Evolutionary conservation across 2,797 vertebrate species (phyloP).

Genomic region (Scolopax rusticola): DNA sequence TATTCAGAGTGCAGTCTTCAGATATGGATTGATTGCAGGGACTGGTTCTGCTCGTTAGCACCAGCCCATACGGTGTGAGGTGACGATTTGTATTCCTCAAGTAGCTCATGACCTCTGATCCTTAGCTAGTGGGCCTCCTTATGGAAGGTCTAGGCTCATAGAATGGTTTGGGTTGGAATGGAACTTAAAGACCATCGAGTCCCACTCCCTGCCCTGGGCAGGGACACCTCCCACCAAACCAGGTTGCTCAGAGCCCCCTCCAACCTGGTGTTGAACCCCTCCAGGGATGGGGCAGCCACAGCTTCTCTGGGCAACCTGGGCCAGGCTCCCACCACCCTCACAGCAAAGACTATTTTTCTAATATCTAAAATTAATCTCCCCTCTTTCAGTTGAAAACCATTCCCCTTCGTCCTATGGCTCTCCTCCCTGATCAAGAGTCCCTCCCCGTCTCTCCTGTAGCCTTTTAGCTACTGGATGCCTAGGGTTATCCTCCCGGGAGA

Average conservation of each 20-base stretch:
- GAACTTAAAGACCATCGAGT: not conserved
- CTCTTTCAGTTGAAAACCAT: too few species aligned
- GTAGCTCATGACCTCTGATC: not conserved
- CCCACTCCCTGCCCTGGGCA: not conserved
- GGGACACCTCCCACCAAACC: not conserved
- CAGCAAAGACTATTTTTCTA: too few species aligned
- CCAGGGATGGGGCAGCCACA: not conserved
- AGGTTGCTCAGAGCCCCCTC: not conserved
- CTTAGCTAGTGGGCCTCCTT: not conserved
- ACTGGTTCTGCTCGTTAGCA: not conserved
- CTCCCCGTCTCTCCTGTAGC: too few species aligned
- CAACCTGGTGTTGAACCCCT: not conserved
- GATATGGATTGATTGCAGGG: not conserved
- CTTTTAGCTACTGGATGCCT: not conserved
- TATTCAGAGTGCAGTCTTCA: not conserved
- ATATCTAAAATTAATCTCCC: too few species aligned
- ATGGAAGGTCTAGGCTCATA: not conserved
- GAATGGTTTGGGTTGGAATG: not conserved
- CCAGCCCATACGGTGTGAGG: accelerated
- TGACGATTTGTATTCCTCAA: not conserved
- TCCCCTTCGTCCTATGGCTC: too few species aligned
- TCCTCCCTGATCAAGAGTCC: too few species aligned
- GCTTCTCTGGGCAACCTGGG: not conserved
- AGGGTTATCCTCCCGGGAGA: not conserved
- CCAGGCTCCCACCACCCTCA: not conserved